Base-by-base conservation (phyloP, 2,888 invertebrate genomes). In the Drosophila recens region DNA sequence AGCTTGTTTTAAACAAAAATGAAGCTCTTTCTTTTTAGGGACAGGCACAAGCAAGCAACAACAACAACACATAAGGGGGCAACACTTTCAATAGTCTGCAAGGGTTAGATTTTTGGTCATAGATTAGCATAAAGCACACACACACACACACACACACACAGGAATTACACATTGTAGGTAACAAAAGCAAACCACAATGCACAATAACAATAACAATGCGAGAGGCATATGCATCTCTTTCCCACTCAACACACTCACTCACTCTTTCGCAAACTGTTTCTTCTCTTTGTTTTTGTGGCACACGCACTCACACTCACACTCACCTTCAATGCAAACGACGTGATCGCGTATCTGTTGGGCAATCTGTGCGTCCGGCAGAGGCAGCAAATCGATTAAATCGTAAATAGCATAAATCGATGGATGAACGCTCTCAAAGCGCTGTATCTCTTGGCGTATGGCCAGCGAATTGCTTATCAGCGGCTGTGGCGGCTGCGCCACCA, bases 381-480 rank as follows among this genome's bases (percentile, higher is more conserved):
- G 97, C 90, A 99, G 95, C 90, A 97, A 94, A 94, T 99, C 99
- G 91, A 99, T 97, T 91, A 99, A 94, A 94, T 99, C 99, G 93
- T 99, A 99, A 92, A 99, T 97, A 90, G 98, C 98, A 94, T 99
- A 99, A 92, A 99, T 99, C 90, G 98, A 98, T 65, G 99, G 99
- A 95, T 99, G 99, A 76, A 99, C 99, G 94, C 98, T 98, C 94
- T 99, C 99, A 92, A 99, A 99, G 88, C 99, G 95, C 93, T 98
- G 98, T 88, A 99, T 99, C 94, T 99, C 99, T 93, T 98, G 97
- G 91, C 97, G 94, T 91, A 97, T 98, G 67, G 97, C 97, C 93
- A 97, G 94, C 81, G 98, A 98, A 93, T 98, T 96, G 93, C 96
- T 96, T 90, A 96, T 93, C 92, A 95, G 95, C 67, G 95, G 95